phyloP scores from a whole-genome alignment of 2,888 invertebrate genomes.

The Perdita meconis region DNA sequence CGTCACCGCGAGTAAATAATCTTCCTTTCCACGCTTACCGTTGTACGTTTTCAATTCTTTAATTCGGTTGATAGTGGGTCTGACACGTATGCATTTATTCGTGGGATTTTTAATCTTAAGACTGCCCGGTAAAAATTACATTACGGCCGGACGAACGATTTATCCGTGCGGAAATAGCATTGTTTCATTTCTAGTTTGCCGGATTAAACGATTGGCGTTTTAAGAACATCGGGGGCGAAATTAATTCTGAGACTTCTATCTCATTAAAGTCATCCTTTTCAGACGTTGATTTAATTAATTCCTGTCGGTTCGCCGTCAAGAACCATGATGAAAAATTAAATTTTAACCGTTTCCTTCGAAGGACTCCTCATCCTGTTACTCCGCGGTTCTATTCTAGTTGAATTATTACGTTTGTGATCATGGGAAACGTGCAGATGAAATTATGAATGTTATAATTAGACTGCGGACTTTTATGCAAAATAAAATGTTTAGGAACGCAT shows the following conservation, averaged over 20 bases:
- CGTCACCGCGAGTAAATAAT: background rate
- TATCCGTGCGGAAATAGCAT: background rate
- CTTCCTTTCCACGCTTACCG: background rate
- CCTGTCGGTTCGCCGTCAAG: conserved; percentile 7
- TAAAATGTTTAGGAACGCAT: too few species aligned
- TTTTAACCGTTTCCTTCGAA: conserved; percentile 5
- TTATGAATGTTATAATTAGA: too few species aligned
- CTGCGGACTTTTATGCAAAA: too few species aligned
- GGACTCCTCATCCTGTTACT: background rate
- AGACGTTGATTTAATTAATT: conserved; percentile 44
- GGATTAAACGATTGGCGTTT: conserved; percentile 11
- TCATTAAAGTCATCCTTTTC: conserved; percentile 43
- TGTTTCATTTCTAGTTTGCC: conserved; percentile 6
- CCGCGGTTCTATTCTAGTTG: background rate
- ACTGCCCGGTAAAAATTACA: background rate
- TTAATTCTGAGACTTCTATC: conserved; percentile 29
- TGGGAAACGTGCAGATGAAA: background rate
- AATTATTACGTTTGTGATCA: background rate
- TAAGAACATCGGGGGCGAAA: conserved; percentile 14
- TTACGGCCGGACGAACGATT: background rate
- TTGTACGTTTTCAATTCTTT: background rate
- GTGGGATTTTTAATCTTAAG: background rate
- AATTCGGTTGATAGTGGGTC: background rate
- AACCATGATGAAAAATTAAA: conserved; percentile 36
- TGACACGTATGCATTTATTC: background rate